These are phyloP conservation scores for Eumerus sabulonum DNA, from an alignment of 2,888 invertebrate genomes.

Conservation along the genomic window DNA sequence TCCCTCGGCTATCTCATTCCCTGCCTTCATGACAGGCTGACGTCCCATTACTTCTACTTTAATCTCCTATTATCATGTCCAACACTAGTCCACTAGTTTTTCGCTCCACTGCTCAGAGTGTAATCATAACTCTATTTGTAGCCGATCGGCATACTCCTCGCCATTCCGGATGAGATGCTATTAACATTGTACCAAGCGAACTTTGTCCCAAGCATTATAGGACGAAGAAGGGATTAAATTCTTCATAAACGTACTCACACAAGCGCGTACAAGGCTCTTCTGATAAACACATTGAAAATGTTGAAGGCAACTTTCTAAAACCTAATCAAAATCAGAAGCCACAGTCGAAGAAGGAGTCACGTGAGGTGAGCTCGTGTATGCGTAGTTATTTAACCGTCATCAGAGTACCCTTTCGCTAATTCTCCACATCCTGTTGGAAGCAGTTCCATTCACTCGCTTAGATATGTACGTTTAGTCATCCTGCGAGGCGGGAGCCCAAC, in stretches of 20 bases:
- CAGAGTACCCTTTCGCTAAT: constrained; percentile 20
- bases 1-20: too few relatives aligned
- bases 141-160: constrained; percentile 37
- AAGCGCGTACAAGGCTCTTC: constrained; percentile 32
- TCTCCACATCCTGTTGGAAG: constrained; percentile 17
- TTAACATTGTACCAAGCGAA: constrained; percentile 48
- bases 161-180: constrained; percentile 38
- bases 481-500: constrained; percentile 9
- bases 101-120: constrained; percentile 29
- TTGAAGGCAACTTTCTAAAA: constrained; percentile 12
- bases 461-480: constrained; percentile 22
- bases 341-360: constrained; percentile 5
- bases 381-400: constrained; percentile 34
- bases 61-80: not conserved
- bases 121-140: constrained; percentile 41
- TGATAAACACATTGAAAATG: constrained; percentile 49
- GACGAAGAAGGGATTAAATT: constrained; percentile 39
- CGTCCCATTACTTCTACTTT: not conserved
- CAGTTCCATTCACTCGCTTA: constrained; percentile 1
- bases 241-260: constrained; percentile 8
- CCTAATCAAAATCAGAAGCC: constrained; percentile 6
- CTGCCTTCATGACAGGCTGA: too few relatives aligned
- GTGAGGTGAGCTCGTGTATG: constrained; percentile 1
- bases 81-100: constrained; percentile 22
- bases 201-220: constrained; percentile 18